These are phyloP conservation scores for Spinibarbus caldwelli DNA, from an alignment of 2,797 vertebrate genomes.

Conservation along the genomic window DNA sequence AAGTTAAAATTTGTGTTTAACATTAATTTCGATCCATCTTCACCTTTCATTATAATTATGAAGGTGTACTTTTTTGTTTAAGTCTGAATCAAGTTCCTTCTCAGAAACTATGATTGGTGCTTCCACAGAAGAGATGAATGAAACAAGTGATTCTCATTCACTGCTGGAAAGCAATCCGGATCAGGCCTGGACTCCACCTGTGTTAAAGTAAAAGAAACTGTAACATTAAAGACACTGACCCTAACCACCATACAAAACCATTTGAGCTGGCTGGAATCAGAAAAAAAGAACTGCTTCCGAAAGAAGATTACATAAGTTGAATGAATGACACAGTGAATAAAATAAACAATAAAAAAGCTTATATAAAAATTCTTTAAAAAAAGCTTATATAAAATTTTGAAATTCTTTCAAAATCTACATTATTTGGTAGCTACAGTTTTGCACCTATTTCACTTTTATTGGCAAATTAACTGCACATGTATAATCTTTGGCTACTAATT, in stretches of 20 bases:
- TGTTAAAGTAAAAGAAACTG: not conserved
- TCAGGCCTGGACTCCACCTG: not conserved
- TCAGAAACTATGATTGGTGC: not conserved
- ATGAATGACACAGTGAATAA: not conserved
- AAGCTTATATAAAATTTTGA: too few relatives aligned
- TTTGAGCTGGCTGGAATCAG: not conserved
- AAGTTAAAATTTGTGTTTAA: not conserved
- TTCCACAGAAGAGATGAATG: not conserved
- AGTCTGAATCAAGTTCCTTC: not conserved
- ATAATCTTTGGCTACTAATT: not conserved
- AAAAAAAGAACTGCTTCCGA: not conserved
- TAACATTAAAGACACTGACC: not conserved
- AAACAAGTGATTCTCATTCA: not conserved
- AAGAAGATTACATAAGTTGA: not conserved
- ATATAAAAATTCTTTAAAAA: not conserved
- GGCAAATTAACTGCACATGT: not conserved
- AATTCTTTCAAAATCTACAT: not conserved
- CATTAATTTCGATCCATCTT: not conserved
- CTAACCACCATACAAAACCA: not conserved
- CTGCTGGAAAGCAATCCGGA: not conserved
- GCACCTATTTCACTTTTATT: not conserved
- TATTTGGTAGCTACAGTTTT: not conserved
- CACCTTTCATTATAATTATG: not conserved
- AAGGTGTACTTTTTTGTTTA: not conserved
- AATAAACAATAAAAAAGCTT: not conserved